Evolutionary conservation across 2,113 vertebrate species (phyloP).

Genomic region (Cheirogaleus medius): DNA sequence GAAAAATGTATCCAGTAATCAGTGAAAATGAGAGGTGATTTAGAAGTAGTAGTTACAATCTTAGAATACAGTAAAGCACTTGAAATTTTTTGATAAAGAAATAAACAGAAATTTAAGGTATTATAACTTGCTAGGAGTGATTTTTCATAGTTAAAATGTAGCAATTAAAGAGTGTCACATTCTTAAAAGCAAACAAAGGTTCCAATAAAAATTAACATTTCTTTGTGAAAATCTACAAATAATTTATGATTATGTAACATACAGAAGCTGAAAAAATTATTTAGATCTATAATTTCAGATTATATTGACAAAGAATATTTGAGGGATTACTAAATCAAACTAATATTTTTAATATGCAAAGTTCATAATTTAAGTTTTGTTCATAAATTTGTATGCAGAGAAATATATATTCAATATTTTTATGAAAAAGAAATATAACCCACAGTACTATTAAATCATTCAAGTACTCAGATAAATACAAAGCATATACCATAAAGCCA

Average conservation of each 20-base stretch:
- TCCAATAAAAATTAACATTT: not conserved
- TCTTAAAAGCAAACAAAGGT: not conserved
- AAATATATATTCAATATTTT: not conserved
- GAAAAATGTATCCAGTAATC: not conserved
- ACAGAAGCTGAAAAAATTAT: not conserved
- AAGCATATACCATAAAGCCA: not conserved
- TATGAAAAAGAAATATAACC: not conserved
- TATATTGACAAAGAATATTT: not conserved
- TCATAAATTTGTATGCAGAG: not conserved
- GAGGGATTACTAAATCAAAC: not conserved
- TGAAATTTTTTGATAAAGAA: slow-evolving; percentile 10
- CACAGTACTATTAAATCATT: not conserved
- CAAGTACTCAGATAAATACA: not conserved
- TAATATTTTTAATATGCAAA: not conserved
- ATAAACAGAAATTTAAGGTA: not conserved
- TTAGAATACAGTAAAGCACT: not conserved
- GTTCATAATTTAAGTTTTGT: not conserved
- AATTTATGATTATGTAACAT: not conserved
- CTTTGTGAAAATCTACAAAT: not conserved
- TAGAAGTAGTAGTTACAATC: not conserved
- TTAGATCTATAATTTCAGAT: not conserved
- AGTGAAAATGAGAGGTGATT: not conserved
- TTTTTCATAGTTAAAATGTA: not conserved
- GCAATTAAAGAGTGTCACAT: not conserved
- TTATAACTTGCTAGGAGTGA: not conserved